phyloP scores from a whole-genome alignment of 2,113 vertebrate genomes.

The Leucopsar rothschildi region DNA sequence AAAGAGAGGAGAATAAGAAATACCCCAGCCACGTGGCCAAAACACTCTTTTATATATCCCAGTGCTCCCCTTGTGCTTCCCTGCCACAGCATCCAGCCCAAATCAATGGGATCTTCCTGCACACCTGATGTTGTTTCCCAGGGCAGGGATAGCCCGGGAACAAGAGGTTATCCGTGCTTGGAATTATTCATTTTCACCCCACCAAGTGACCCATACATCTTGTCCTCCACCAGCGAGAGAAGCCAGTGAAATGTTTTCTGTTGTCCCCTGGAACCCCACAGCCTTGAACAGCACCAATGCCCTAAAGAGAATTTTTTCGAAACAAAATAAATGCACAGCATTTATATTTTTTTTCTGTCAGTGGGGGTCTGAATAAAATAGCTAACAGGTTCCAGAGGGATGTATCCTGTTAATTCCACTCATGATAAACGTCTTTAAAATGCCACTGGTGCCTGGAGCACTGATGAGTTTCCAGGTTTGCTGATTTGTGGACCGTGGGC shows the following conservation, averaged over 20 bases:
- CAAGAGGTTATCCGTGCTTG: neutral
- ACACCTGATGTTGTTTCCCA: neutral
- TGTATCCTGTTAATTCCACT: slow-evolving; percentile 60
- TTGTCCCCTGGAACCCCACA: neutral
- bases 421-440: slow-evolving; percentile 64
- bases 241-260: neutral
- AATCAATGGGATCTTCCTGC: neutral
- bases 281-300: slow-evolving; percentile 42
- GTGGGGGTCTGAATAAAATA: slow-evolving; percentile 46
- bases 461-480: slow-evolving; percentile 52
- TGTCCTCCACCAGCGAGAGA: neutral
- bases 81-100: neutral
- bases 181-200: neutral
- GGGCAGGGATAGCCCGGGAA: neutral
- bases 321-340: slow-evolving; percentile 42
- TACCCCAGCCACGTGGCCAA: neutral
- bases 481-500: neutral
- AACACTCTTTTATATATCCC: fast-evolving
- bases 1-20: neutral
- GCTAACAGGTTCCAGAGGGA: slow-evolving; percentile 72
- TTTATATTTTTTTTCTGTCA: neutral
- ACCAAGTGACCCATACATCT: neutral
- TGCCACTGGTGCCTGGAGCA: slow-evolving; percentile 42
- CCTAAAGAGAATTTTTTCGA: slow-evolving; percentile 26
- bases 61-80: neutral